Base-by-base conservation (phyloP, 92 coral and sea anemone genomes). In the Zoanthus solanderi region DNA sequence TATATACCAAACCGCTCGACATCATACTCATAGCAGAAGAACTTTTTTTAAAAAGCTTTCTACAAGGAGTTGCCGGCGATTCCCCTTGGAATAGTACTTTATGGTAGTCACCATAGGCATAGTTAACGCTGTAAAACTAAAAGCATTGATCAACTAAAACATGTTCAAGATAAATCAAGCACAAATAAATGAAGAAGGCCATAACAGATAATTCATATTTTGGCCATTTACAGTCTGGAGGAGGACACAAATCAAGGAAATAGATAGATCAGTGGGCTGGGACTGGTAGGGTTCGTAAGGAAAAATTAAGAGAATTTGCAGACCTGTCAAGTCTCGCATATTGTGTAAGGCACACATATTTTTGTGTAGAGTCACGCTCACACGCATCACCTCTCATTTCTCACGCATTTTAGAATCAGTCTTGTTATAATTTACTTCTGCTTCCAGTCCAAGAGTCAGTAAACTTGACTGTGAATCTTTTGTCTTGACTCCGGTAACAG, bases 1-100 rank as follows among this genome's bases (percentile, higher is more conserved):
- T 93, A 93, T 77, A 91, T 94, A 30, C 98, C 98, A 61, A 94
- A 94, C 83, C 95, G 98, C 29, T 91, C 94, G 11, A 84, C 84
- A 63, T 87, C 88, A 29, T 58, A 93, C 16, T 93, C 98, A 9
- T 78, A 74, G 68, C 84, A 16, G 56, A 75, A 29, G 98, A 94
- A 53, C 84, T 94, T 66, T 14, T 87, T 23, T 23, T 23, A 23
- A 23, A 23, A 15, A 44, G 37, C 9, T 86, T 87, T 83, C 84
- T 94, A 10, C 83, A 53, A 23, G 57, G 56, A 16, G 82, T 84
- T 50, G 92, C 93, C n/a, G 46, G 89, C 45, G 92, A 92, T 53
- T 91, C 23, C 87, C 31, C 6, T 89, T 48, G 98, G 95, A 72
- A 94, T 94, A 95, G 94, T 92, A 2, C 23, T 23, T 23, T 23